A percentile compares a stretch with the other conserved stretches of the same genome.
Conservation (phyloP, 2,113 vertebrate species). For the Carassius carassius region DNA sequence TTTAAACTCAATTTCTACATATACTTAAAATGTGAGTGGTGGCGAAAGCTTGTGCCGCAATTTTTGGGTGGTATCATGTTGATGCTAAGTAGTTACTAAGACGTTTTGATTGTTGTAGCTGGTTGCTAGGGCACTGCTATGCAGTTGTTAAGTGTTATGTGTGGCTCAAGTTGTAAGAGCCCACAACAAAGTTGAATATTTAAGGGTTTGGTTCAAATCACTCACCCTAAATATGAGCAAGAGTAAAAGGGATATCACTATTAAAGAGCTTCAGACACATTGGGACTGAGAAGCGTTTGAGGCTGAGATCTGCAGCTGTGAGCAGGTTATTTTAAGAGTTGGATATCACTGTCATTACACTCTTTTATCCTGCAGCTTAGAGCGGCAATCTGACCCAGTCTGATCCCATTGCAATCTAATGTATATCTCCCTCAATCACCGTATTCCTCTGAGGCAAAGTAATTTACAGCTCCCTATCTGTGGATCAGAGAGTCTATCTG, state of each 20-base stretch:
- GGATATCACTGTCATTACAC: not conserved
- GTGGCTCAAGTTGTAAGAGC: too few relatives aligned
- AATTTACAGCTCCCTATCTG: slow-evolving; percentile 15
- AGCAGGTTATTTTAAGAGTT: slow-evolving; percentile 25
- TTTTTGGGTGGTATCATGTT: too few relatives aligned
- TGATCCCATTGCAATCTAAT: slow-evolving; percentile 27
- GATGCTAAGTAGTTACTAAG: too few relatives aligned
- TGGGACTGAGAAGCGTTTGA: not conserved
- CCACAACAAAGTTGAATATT: too few relatives aligned
- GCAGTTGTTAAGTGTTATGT: too few relatives aligned
- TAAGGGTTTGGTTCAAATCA: not conserved
- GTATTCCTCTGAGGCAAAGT: not conserved
- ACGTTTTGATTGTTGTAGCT: too few relatives aligned
- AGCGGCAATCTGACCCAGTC: slow-evolving; percentile 18
- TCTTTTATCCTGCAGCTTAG: not conserved
- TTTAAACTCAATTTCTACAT: too few relatives aligned
- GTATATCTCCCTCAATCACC: slow-evolving; percentile 7
- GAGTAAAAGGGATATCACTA: not conserved
- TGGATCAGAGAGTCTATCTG: slow-evolving; percentile 8
- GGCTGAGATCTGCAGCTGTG: not conserved
- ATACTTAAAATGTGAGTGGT: too few relatives aligned
- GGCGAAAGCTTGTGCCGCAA: too few relatives aligned
- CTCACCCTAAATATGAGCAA: not conserved
- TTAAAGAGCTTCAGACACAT: not conserved
- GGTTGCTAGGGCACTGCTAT: too few relatives aligned